phyloP scores from a whole-genome alignment of 1,140 invertebrate species.

The Zaprionus nigranus region DNA sequence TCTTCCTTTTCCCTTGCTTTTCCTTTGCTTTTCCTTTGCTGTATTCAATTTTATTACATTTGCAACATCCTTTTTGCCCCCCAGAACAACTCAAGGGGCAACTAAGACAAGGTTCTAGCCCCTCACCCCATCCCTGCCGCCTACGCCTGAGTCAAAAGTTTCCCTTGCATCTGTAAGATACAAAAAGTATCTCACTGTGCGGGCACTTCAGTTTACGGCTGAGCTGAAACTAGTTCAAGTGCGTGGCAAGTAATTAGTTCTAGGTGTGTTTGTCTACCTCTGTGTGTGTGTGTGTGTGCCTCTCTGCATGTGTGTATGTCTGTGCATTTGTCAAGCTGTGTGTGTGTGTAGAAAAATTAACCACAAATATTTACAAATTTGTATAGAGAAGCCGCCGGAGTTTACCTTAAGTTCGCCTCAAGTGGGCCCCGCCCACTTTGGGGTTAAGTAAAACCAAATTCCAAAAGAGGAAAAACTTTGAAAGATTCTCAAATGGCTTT shows the following conservation, averaged over 20 bases:
- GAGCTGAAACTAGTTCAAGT: constrained; percentile 70
- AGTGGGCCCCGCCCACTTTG: constrained; percentile 43
- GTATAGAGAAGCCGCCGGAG: constrained; percentile 31
- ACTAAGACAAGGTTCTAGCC: constrained; percentile 49
- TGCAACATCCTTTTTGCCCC: neutral
- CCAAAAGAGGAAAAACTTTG: constrained; percentile 25
- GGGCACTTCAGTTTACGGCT: constrained; percentile 30
- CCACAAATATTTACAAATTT: constrained; percentile 66
- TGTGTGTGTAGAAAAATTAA: constrained; percentile 34
- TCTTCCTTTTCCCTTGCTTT: neutral
- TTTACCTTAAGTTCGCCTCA: constrained; percentile 55
- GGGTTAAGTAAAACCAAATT: constrained; percentile 67
- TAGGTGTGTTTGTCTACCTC: neutral
- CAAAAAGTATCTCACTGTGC: constrained; percentile 22
- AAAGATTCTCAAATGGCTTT: constrained; percentile 66
- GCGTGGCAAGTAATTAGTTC: constrained; percentile 70
- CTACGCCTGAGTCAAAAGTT: constrained; percentile 5
- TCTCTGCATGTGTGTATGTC: constrained; percentile 14
- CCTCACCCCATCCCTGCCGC: too few species aligned
- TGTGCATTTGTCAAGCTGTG: constrained; percentile 49
- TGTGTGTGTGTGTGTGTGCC: constrained; percentile 15
- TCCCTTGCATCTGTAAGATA: constrained; percentile 32
- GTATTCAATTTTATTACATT: constrained; percentile 14
- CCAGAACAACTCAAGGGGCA: constrained; percentile 15
- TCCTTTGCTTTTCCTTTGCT: neutral